Evolutionary conservation across 2,888 invertebrate genomes (phyloP), one percentile per base, ranked within the genome.

Genomic region (Pomacea canaliculata): DNA sequence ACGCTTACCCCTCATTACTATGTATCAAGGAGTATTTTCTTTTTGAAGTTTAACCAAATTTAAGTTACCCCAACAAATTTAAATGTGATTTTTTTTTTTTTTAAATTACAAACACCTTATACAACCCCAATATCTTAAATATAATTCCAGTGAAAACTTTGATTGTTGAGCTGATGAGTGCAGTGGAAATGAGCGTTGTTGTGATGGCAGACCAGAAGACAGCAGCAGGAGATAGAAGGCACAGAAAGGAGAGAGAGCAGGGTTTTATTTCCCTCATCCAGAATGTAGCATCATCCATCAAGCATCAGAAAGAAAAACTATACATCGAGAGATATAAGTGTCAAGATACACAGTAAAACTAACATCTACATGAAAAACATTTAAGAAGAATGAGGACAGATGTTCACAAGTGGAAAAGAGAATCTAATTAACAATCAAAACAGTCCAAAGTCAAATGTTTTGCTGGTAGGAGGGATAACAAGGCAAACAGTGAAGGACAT

Each of bases 211-310:
- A 23, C 63, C 63, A 23, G 63, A 63, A 63, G 63, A 63, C 63
- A 63, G 63, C 27, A n/a, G 23, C n/a, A 63, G 63, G 27, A 63
- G 63, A 19, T 27, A 63, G 10, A 2, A 56, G 27, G 63, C 27
- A 63, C 65, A 66, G 73, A 56, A 73, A 23, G 63, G 73, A 73
- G 37, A 63, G 63, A 51, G 73, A 73, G 66, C 73, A 66, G 74
- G 67, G 68, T 74, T 74, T 74, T 67, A 67, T 74, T 67, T 56
- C 69, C 74, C 69, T 69, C 68, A 74, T 69, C 69, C 68, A 74
- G 62, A 68, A 67, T 56, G 56, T 68, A 62, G 60, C 68, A 74
- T 67, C 65, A 63, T 67, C 51, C 73, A 73, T 73, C 67, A 73
- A 73, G 73, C 73, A 73, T 65, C 59, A 73, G 73, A 73, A 73